These are phyloP conservation scores for Pygoscelis antarcticus DNA, from an alignment of 2,113 vertebrate genomes.

Conservation along the genomic window DNA sequence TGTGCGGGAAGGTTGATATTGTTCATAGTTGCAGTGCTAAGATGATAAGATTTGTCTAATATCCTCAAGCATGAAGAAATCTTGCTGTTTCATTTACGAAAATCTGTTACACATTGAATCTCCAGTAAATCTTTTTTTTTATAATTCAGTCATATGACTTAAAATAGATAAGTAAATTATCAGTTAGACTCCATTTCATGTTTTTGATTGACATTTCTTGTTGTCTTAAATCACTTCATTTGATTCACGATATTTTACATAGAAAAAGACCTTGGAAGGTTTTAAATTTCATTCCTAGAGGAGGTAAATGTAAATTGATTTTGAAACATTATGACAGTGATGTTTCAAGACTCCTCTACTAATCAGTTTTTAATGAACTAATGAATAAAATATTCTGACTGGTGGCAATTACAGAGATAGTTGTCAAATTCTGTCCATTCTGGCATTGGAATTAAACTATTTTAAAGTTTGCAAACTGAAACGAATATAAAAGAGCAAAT, in stretches of 20 bases:
- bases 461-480: neutral
- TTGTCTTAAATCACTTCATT: neutral
- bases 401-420: neutral
- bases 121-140: neutral
- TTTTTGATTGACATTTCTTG: neutral
- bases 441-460: neutral
- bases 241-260: neutral
- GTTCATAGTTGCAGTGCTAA: neutral
- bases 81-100: neutral
- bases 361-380: neutral
- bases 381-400: neutral
- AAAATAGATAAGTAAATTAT: neutral
- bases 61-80: neutral
- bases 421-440: neutral
- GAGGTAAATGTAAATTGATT: neutral
- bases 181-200: neutral
- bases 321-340: neutral
- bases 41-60: neutral
- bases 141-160: neutral
- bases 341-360: neutral
- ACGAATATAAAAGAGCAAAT: neutral
- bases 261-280: neutral
- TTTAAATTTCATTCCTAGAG: neutral
- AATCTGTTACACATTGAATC: neutral
- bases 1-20: neutral